Evolutionary conservation across 1,140 invertebrate genomes (phyloP), one percentile per base, ranked within the genome.

Genomic region (Bactericera cockerelli): DNA sequence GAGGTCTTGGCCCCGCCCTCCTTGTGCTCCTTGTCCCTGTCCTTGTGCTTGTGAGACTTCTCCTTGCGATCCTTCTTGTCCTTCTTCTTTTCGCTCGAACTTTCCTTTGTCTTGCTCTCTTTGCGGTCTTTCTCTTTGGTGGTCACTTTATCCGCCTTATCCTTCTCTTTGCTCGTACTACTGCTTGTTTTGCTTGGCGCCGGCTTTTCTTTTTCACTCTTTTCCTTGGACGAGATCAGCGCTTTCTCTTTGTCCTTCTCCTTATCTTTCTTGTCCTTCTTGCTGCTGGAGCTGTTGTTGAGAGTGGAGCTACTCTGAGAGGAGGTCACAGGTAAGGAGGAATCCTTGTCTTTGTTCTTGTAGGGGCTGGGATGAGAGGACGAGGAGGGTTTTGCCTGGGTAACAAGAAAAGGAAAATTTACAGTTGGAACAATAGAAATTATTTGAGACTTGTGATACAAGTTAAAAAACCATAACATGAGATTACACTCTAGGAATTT

Each of bases 301-400:
- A 16, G n/a, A 8, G 42, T 49, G 42, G 42, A 49, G 8, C n/a
- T 49, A n/a, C n/a, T 19, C 4, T 4, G 4, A 49, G 4, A 6
- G n/a, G 42, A 10, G 42, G 42, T 10, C 4, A 16, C 4, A 8
- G n/a, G 6, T 6, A 16, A 6, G 6, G 42, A 49, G 22, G 22
- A 49, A 70, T 60, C 75, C 71, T 69, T 74, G 67, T 69, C 62
- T 65, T 74, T 67, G 28, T 79, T 76, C 64, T 78, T 79, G 59
- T 77, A 72, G 24, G 74, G 72, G 64, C 73, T 76, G 53, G 76
- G 72, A 63, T 79, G 79, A 14, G 49, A 24, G 4, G 55, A 63
- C 2, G 60, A 38, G 54, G 63, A 62, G 1, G 68, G 62, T 57
- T 57, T 58, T 36, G 60, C 61, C 26, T 65, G 62, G 4, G 28